phyloP scores from a whole-genome alignment of 2,113 vertebrate genomes.

The Archocentrus centrarchus region DNA sequence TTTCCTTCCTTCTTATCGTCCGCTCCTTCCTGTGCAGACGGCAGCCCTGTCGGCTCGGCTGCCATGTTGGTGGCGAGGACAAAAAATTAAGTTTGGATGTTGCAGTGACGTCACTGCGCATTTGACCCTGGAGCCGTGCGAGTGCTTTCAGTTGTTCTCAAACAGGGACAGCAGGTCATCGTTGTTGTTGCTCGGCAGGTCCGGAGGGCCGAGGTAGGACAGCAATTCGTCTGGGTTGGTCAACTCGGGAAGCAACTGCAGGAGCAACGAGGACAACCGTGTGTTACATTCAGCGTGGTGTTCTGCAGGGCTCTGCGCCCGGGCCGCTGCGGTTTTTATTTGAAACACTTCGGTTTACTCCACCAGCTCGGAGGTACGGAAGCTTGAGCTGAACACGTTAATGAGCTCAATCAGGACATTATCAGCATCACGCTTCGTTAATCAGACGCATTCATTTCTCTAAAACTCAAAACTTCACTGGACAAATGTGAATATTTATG shows the following conservation, averaged over 20 bases:
- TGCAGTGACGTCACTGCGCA: not conserved
- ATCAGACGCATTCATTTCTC: no score
- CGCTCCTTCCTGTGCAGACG: slow-evolving; percentile 7
- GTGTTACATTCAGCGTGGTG: not conserved
- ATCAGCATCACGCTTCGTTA: no score
- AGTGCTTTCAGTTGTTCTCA: slow-evolving; percentile 87
- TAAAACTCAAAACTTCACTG: no score
- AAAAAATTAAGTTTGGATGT: slow-evolving; percentile 19
- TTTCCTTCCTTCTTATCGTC: not conserved
- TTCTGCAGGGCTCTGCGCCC: not conserved
- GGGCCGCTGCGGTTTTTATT: no score
- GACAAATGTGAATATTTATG: no score
- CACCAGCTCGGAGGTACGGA: no score
- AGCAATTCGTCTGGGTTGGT: slow-evolving; percentile 93
- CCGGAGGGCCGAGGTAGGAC: slow-evolving; percentile 91
- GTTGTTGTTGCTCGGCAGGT: slow-evolving; percentile 90
- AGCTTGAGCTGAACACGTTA: no score
- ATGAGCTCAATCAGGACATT: no score
- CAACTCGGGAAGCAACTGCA: slow-evolving; percentile 91
- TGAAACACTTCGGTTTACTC: not conserved
- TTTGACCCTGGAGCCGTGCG: not conserved
- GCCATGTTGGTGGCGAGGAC: slow-evolving; percentile 1
- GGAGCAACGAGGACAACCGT: not conserved
- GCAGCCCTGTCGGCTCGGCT: slow-evolving; percentile 13
- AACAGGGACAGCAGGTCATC: slow-evolving; percentile 94